These are phyloP conservation scores for Wiebesia pumilae DNA, from an alignment of 1,140 invertebrate genomes.

Conservation along the genomic window DNA sequence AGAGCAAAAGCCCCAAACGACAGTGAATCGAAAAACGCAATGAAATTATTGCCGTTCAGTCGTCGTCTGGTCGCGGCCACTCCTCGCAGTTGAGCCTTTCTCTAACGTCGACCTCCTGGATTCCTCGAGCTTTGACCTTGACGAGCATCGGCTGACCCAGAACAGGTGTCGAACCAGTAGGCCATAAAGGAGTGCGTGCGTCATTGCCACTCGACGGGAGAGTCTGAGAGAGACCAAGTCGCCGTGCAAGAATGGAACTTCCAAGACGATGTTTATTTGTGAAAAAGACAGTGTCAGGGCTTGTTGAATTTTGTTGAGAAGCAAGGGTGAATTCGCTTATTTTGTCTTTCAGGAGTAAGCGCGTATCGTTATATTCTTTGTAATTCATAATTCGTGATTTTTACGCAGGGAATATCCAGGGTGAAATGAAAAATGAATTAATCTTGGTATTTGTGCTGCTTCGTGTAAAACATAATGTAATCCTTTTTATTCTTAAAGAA, in stretches of 20 bases:
- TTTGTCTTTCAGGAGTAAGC: not conserved
- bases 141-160: conserved; percentile 55
- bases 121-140: conserved; percentile 62
- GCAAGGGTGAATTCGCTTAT: not conserved
- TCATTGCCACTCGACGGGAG: not conserved
- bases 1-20: not conserved
- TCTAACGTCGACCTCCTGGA: conserved; percentile 1
- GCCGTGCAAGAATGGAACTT: not conserved
- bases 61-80: no score
- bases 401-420: not conserved
- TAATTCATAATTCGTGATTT: not conserved
- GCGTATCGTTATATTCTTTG: not conserved
- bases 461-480: not conserved
- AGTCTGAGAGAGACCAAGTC: not conserved
- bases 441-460: not conserved
- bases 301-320: not conserved
- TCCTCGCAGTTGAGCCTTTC: not conserved
- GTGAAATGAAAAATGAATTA: not conserved
- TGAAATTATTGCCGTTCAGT: not conserved
- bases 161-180: conserved; percentile 58
- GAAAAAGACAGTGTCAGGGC: not conserved
- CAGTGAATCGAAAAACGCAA: not conserved
- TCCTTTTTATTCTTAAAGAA: not conserved
- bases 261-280: not conserved
- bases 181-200: conserved; percentile 42